Percentiles rank a stretch among this genome's conserved stretches.
These are phyloP conservation scores for Eilema sororculum DNA, from an alignment of 2,888 invertebrate species.

Conservation along the genomic window DNA sequence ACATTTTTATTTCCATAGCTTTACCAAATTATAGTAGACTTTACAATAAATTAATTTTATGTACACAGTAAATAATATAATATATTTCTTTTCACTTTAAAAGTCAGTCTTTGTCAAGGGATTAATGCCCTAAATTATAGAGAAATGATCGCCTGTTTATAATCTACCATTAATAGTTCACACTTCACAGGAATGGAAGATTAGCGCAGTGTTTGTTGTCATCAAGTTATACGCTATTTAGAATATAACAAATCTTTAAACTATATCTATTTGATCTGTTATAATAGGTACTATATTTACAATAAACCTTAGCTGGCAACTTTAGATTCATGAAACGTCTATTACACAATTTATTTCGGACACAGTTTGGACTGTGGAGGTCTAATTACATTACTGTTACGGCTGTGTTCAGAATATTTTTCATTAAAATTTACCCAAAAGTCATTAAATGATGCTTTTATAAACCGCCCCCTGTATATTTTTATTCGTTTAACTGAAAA, in stretches of 20 bases:
- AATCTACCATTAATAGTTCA: conserved; percentile 29
- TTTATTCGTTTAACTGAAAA: conserved; percentile 17
- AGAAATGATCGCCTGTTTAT: conserved; percentile 41
- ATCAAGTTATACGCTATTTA: conserved; percentile 24
- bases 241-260: conserved; percentile 28
- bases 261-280: conserved; percentile 41
- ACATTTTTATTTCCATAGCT: conserved; percentile 21
- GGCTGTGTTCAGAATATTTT: conserved; percentile 23
- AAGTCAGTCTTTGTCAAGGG: conserved; percentile 77
- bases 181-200: conserved; percentile 42
- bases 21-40: conserved; percentile 35
- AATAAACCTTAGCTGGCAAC: conserved; percentile 40
- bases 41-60: conserved; percentile 44
- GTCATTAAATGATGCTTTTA: conserved; percentile 22
- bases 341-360: conserved; percentile 23
- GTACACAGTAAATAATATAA: conserved; percentile 49
- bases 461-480: conserved; percentile 13
- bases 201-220: conserved; percentile 30
- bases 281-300: conserved; percentile 47
- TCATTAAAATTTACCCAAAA: conserved; percentile 22
- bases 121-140: conserved; percentile 64
- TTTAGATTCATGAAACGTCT: conserved; percentile 33
- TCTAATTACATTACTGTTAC: conserved; percentile 22
- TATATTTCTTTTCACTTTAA: conserved; percentile 50
- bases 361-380: conserved; percentile 9